Evolutionary conservation across 2,797 vertebrate species (phyloP).

Genomic region (Onychomys arenicola): DNA sequence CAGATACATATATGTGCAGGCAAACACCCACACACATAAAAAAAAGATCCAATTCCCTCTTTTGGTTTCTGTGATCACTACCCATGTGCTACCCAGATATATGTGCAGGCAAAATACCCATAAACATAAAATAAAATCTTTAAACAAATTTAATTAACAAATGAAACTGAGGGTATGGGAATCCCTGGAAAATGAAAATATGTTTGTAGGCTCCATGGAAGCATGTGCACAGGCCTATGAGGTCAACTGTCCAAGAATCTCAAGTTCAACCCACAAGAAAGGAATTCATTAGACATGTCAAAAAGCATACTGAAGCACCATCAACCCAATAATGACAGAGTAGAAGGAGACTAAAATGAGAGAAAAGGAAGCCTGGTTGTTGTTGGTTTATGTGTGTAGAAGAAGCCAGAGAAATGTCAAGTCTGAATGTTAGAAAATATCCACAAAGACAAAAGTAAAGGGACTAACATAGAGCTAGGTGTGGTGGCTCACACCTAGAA

Average conservation of each 20-base stretch:
- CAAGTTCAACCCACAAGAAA: conserved; percentile 36
- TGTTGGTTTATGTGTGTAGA: neutral
- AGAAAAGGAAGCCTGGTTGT: neutral
- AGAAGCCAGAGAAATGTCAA: conserved; percentile 35
- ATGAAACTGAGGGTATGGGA: neutral
- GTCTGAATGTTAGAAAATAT: conserved; percentile 32
- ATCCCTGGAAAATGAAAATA: neutral
- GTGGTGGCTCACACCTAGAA: too few relatives aligned
- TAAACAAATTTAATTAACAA: neutral
- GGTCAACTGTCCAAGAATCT: conserved; percentile 8
- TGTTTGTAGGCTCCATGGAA: neutral
- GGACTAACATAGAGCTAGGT: neutral
- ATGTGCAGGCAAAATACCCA: neutral
- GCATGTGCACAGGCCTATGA: neutral
- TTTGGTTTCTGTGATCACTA: neutral
- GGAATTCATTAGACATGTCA: neutral
- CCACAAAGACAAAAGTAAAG: conserved; percentile 5
- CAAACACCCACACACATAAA: too few relatives aligned
- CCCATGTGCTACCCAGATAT: neutral
- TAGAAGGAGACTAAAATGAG: conserved; percentile 12
- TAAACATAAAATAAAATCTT: neutral
- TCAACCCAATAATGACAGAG: neutral
- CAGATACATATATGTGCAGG: too few relatives aligned
- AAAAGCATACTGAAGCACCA: neutral
- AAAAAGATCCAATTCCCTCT: neutral